phyloP scores from a whole-genome alignment of 2,797 vertebrate genomes.

The Acanthurus lineatus region DNA sequence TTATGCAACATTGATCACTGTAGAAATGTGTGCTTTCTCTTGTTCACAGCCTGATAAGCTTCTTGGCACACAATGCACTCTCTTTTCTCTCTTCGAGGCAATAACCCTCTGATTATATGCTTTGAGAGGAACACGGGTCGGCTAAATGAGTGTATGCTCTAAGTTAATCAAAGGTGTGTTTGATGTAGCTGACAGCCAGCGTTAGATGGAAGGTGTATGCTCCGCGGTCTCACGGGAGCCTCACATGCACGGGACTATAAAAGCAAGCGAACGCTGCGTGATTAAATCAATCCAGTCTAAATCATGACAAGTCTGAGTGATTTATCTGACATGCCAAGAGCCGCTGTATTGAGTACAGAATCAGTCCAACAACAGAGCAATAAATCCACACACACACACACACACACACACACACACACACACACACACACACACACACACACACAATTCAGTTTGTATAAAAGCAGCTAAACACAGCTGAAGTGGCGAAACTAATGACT shows the following conservation, averaged over 20 bases:
- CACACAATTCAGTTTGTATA: constrained; percentile 45
- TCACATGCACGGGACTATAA: constrained; percentile 40
- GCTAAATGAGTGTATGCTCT: constrained; percentile 56
- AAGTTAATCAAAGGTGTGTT: constrained; percentile 76
- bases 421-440: too few species aligned
- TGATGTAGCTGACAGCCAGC: constrained; percentile 72
- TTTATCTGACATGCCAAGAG: constrained; percentile 73
- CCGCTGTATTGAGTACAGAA: constrained; percentile 66
- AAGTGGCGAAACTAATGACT: constrained; percentile 57
- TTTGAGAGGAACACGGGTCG: constrained; percentile 48
- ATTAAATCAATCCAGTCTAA: constrained; percentile 80
- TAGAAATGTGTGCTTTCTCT: constrained; percentile 65
- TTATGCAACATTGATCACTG: constrained; percentile 78
- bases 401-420: too few species aligned
- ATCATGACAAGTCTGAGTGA: constrained; percentile 75
- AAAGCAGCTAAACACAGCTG: constrained; percentile 61
- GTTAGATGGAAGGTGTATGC: constrained; percentile 48
- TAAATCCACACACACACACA: constrained; percentile 71
- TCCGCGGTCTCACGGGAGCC: constrained; percentile 27
- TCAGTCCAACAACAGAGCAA: constrained; percentile 66
- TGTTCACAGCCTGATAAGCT: constrained; percentile 71
- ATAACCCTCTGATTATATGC: constrained; percentile 64
- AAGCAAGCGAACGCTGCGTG: constrained; percentile 36
- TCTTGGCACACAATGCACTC: constrained; percentile 66
- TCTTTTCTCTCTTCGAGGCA: constrained; percentile 48